phyloP scores from a whole-genome alignment of 2,888 invertebrate species.

The Cecidostiba fungosa region DNA sequence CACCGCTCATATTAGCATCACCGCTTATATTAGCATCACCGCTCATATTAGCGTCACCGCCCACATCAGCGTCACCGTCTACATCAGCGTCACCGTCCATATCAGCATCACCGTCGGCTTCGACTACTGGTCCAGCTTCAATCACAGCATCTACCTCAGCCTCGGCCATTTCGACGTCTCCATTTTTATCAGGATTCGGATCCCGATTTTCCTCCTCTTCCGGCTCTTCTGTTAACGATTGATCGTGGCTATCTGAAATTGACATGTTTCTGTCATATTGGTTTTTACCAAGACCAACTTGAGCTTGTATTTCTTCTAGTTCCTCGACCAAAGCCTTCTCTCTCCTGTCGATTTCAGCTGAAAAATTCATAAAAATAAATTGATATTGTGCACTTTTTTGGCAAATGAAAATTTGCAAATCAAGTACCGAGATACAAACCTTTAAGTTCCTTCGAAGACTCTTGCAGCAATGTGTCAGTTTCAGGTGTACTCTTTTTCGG shows the following conservation, averaged over 20 bases:
- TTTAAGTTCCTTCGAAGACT: conserved; percentile 76
- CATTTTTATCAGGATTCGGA: conserved; percentile 74
- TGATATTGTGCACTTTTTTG: neutral
- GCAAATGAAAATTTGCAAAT: neutral
- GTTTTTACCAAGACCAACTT: conserved; percentile 73
- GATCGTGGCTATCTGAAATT: conserved; percentile 63
- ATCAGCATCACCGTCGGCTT: neutral
- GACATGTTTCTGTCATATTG: conserved; percentile 71
- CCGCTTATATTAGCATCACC: neutral
- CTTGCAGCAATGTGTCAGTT: conserved; percentile 73
- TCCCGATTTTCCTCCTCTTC: conserved; percentile 77
- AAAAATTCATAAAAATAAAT: conserved; percentile 44
- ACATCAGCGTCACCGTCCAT: neutral
- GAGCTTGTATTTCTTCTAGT: conserved; percentile 75
- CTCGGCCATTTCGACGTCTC: conserved; percentile 62
- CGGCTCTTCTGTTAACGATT: conserved; percentile 65
- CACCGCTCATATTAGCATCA: neutral
- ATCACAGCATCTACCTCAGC: conserved; percentile 20
- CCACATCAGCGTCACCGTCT: neutral
- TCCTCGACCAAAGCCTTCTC: conserved; percentile 75
- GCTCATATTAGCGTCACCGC: neutral
- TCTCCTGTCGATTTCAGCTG: conserved; percentile 76
- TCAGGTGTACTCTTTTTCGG: conserved; percentile 88
- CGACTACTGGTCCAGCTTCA: neutral
- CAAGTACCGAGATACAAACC: conserved; percentile 67